Evolutionary conservation across 2,888 invertebrate genomes (phyloP).

Genomic region (Orthosia cruda): DNA sequence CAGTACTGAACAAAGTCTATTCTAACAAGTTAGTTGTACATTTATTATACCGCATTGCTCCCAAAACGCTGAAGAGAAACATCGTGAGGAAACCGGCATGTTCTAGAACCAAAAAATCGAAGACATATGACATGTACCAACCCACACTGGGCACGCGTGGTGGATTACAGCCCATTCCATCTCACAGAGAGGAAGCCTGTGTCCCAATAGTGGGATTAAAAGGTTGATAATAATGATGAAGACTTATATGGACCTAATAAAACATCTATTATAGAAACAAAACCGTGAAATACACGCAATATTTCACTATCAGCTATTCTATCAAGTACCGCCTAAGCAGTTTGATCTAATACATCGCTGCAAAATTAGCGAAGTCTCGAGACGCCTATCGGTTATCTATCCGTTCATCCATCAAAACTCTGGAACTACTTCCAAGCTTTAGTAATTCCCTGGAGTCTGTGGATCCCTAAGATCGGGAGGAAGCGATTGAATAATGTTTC

Average conservation of each 20-base stretch:
- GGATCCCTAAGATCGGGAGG: conserved; percentile 24
- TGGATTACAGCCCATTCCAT: too few relatives aligned
- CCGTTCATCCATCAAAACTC: conserved; percentile 70
- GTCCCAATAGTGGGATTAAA: too few relatives aligned
- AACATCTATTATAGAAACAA: background rate
- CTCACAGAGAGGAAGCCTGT: too few relatives aligned
- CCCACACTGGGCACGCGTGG: too few relatives aligned
- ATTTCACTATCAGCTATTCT: conserved; percentile 32
- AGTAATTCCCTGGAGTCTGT: conserved; percentile 47
- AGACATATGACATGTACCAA: too few relatives aligned
- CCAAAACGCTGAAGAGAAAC: too few relatives aligned
- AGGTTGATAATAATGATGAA: too few relatives aligned
- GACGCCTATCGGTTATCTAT: conserved; percentile 66
- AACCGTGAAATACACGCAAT: background rate
- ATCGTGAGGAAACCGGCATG: too few relatives aligned
- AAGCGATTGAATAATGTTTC: conserved; percentile 40
- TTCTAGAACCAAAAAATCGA: too few relatives aligned
- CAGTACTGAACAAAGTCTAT: too few relatives aligned
- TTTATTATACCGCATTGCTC: too few relatives aligned
- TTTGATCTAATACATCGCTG: conserved; percentile 51
- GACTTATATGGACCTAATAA: background rate
- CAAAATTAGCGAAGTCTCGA: conserved; percentile 60
- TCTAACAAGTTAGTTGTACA: too few relatives aligned
- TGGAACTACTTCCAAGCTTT: conserved; percentile 66
- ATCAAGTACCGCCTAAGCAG: conserved; percentile 23